Conservation (phyloP, 2,797 vertebrate genomes). For the Pipistrellus kuhlii region DNA sequence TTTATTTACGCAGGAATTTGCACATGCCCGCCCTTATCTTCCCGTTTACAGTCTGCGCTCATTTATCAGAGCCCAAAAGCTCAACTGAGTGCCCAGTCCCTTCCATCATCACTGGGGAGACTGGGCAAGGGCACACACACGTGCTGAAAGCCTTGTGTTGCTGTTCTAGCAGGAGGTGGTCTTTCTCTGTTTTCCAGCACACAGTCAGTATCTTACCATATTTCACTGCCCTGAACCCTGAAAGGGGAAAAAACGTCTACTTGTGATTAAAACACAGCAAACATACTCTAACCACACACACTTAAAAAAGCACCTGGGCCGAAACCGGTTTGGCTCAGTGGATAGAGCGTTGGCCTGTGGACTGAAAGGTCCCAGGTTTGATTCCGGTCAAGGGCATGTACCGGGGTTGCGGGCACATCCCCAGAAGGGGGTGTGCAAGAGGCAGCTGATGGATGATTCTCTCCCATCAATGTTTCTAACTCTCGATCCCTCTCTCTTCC, state of each 20-base stretch:
- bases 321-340: no score
- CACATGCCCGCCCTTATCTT: conserved; percentile 67
- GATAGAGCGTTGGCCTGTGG: no score
- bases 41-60: conserved; percentile 52
- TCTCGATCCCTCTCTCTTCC: no score
- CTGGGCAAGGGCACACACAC: background rate
- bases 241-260: background rate
- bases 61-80: conserved; percentile 63
- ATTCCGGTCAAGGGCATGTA: no score
- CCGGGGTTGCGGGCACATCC: no score
- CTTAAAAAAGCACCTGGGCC: background rate
- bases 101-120: conserved; percentile 32
- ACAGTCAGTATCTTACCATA: background rate
- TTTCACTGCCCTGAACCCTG: background rate
- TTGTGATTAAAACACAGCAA: conserved; percentile 6
- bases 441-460: no score
- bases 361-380: no score
- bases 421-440: no score
- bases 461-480: no score
- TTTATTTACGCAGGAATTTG: conserved; percentile 64
- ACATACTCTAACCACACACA: background rate
- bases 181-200: background rate
- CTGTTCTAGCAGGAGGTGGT: background rate
- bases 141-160: background rate
- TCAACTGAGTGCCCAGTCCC: background rate